Conservation (phyloP, 2,113 vertebrate species). For the Atherinomorus stipes region DNA sequence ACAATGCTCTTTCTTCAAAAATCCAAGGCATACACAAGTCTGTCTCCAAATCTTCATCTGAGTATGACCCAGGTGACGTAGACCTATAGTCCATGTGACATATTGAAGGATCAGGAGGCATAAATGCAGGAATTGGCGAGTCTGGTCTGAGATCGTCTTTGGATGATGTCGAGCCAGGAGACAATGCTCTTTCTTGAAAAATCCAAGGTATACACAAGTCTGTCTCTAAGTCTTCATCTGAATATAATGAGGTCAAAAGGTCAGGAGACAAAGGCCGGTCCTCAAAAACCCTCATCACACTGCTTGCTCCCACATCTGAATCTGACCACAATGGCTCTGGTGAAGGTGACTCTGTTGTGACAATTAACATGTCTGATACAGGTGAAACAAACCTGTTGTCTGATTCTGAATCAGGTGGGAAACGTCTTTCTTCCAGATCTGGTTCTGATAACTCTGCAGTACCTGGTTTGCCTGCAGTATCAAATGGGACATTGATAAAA, state of each 20-base stretch:
- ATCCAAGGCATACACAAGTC: too few species aligned
- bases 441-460: constrained; percentile 31
- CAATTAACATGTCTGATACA: constrained; percentile 24
- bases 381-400: constrained; percentile 47
- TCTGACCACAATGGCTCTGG: constrained; percentile 53
- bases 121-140: too few species aligned
- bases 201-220: too few species aligned
- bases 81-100: too few species aligned
- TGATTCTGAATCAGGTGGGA: constrained; percentile 41
- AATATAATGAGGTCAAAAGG: not conserved
- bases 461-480: constrained; percentile 14
- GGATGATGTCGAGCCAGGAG: too few species aligned
- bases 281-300: not conserved
- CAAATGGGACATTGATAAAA: constrained; percentile 5
- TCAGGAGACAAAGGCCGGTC: constrained; percentile 51
- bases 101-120: too few species aligned
- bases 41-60: too few species aligned
- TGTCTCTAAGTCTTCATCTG: too few species aligned
- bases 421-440: constrained; percentile 25
- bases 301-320: constrained; percentile 19
- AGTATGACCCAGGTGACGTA: too few species aligned
- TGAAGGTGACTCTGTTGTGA: constrained; percentile 54
- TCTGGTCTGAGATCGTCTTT: too few species aligned
- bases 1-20: constrained; percentile 14
- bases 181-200: too few species aligned